Evolutionary conservation across 1,140 invertebrate species (phyloP), one percentile per base, ranked within the genome.

Genomic region (Hestina assimilis): DNA sequence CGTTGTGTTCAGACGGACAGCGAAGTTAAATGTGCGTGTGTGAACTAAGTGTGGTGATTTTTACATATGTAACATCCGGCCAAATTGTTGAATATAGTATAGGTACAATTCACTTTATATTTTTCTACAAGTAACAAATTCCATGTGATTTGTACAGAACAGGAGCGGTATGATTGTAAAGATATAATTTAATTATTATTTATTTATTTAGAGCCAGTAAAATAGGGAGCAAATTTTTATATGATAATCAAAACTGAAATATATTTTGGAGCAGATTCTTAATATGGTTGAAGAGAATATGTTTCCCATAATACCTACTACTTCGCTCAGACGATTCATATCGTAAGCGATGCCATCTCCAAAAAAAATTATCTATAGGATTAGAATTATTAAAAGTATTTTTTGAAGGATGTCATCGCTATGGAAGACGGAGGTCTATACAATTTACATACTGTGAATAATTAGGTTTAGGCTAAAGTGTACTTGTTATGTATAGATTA

Each of bases 401-500:
- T 21, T 17, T 48, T 48, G n/a, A 38, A 28, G 20, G 15, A 28
- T 21, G 14, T 15, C 20, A 17, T 40, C 33, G 3, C 14, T 33
- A 14, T 8, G 17, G 7, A 40, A 21, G 8, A 14, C 8, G 17
- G 7, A 40, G 33, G 8, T 33, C 24, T 48, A 35, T 35, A 48
- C 19, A 12, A 29, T 35, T 19, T 19, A 38, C 33, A 38, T 11
- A 51, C 23, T 51, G 20, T 51, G 26, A 40, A 51, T 40, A 40
- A 9, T 41, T 52, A 52, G 31, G 9, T 28, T 41, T 28, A 42
- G 24, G 33, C 35, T 57, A 65, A 73, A 75, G 65, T 72, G 69
- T 79, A 80, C 69, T 79, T 75, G 74, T 79, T 79, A 69, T 80
- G 65, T 73, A 72, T 78, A 75, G 63, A 73, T 42, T 67, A 68